Conservation (phyloP, 2,797 vertebrate species). For the Ciconia nigra region DNA sequence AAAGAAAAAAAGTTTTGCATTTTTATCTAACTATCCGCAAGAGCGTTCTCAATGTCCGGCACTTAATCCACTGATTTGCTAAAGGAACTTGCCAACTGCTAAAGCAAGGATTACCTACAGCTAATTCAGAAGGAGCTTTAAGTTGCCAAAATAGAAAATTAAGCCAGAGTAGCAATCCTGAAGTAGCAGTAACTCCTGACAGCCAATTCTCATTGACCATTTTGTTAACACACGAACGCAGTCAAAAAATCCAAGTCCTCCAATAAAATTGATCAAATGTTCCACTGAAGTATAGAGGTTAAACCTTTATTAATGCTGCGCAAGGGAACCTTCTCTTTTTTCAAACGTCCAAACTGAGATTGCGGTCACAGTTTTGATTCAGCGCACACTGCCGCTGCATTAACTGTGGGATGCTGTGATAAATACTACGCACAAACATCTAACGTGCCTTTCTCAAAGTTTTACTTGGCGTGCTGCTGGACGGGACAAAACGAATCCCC, state of each 20-base stretch:
- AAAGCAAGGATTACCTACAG: constrained; percentile 7
- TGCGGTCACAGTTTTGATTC: background rate
- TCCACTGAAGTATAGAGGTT: fast-evolving
- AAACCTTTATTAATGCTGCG: background rate
- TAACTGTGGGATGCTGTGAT: background rate
- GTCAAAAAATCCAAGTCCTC: background rate
- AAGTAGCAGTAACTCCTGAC: background rate
- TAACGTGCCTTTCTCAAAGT: fast-evolving
- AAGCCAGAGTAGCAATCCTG: background rate
- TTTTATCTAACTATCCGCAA: background rate
- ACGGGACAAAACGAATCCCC: fast-evolving
- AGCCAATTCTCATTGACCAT: background rate
- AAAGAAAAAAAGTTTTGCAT: background rate
- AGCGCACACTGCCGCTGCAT: fast-evolving
- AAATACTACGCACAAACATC: fast-evolving
- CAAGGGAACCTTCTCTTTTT: background rate
- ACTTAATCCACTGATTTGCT: constrained; percentile 4
- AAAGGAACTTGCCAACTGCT: background rate
- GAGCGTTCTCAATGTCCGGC: background rate
- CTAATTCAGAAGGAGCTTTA: constrained; percentile 11
- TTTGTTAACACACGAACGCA: background rate
- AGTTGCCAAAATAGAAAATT: constrained; percentile 14
- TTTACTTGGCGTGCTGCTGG: fast-evolving
- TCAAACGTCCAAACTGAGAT: fast-evolving
- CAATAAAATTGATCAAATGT: fast-evolving